These are phyloP conservation scores for Onychomys leucogaster DNA, from an alignment of 2,797 vertebrate genomes.

Conservation along the genomic window DNA sequence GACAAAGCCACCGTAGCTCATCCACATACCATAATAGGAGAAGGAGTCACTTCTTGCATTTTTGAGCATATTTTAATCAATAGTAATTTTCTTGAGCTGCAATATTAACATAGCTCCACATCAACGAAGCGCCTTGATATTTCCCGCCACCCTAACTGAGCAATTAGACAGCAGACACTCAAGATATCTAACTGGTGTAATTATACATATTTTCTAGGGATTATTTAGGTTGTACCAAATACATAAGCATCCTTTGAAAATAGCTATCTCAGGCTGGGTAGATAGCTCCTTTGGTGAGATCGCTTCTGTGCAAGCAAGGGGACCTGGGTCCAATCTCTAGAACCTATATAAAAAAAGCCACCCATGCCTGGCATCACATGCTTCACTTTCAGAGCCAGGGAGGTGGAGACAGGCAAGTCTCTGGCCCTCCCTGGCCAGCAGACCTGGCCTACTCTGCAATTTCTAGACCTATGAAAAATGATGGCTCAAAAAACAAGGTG, in stretches of 20 bases:
- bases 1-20: background rate
- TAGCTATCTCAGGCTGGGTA: background rate
- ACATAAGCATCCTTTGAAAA: background rate
- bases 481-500: background rate
- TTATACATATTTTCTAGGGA: conserved; percentile 74
- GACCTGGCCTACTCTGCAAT: background rate
- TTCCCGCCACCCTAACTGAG: conserved; percentile 72
- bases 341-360: background rate
- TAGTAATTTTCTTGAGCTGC: conserved; percentile 53
- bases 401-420: background rate
- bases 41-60: conserved; percentile 62
- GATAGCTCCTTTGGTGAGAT: background rate
- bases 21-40: conserved; percentile 41
- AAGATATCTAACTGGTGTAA: conserved; percentile 67
- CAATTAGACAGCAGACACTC: conserved; percentile 50
- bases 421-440: background rate
- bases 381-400: background rate
- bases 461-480: background rate
- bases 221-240: conserved; percentile 48
- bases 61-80: conserved; percentile 70
- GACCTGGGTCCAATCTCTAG: background rate
- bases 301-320: background rate
- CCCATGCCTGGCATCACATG: background rate
- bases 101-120: background rate
- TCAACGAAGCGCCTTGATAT: background rate